phyloP scores from a whole-genome alignment of 2,888 invertebrate genomes.

The Schizaphis graminum region DNA sequence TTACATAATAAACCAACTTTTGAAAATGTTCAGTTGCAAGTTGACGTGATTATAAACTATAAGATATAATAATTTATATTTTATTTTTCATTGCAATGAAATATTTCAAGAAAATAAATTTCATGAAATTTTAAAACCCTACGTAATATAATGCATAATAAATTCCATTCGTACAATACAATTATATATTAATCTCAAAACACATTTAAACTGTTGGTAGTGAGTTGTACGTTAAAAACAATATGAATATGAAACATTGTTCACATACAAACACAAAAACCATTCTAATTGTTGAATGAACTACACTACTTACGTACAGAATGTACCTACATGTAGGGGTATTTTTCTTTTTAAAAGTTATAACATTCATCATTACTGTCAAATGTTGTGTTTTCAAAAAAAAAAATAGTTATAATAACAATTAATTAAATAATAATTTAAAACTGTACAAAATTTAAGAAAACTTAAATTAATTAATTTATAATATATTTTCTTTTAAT shows the following conservation, averaged over 20 bases:
- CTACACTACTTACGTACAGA: background rate
- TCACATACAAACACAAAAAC: background rate
- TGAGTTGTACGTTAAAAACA: background rate
- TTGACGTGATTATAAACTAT: too few relatives aligned
- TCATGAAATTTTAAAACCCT: too few relatives aligned
- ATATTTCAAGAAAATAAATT: too few relatives aligned
- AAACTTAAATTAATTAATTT: background rate
- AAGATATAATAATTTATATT: too few relatives aligned
- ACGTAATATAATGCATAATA: too few relatives aligned
- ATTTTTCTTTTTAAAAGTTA: background rate
- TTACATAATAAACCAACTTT: too few relatives aligned
- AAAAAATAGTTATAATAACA: background rate
- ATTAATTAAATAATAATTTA: background rate
- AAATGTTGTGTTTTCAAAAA: background rate
- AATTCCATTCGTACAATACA: background rate
- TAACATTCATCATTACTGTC: background rate
- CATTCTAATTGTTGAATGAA: background rate
- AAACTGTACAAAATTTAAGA: background rate
- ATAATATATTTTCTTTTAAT: background rate
- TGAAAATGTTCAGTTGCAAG: too few relatives aligned
- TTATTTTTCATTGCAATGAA: too few relatives aligned
- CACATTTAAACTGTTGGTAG: background rate
- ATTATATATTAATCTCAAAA: conserved; percentile 16
- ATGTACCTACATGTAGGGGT: too few relatives aligned
- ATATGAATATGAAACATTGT: background rate